A percentile compares a stretch with the other conserved stretches of the same genome.
phyloP scores from a whole-genome alignment of 2,113 vertebrate species.

The Empidonax traillii region DNA sequence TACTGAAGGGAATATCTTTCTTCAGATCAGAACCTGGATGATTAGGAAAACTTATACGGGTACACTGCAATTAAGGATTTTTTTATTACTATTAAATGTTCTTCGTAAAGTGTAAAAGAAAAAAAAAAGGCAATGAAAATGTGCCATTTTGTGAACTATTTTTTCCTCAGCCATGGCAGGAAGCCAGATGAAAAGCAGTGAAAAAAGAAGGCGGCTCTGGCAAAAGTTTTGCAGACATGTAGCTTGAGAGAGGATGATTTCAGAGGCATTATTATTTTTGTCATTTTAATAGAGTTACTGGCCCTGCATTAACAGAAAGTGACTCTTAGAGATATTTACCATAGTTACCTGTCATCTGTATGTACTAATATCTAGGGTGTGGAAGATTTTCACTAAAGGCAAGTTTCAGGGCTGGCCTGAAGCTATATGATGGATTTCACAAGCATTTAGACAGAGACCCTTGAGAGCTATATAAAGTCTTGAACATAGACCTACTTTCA shows the following conservation, averaged over 20 bases:
- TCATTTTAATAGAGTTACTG: background rate
- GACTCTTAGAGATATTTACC: background rate
- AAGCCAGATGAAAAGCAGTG: background rate
- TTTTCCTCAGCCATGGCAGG: rapidly evolving
- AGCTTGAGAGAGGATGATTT: background rate
- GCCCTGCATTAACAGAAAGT: background rate
- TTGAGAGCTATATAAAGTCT: background rate
- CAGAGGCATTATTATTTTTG: background rate
- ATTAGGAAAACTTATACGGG: background rate
- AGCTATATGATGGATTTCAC: background rate
- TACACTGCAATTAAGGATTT: background rate
- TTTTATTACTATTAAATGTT: background rate
- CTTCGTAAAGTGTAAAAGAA: background rate
- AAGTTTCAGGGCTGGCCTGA: background rate
- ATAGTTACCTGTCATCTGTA: background rate
- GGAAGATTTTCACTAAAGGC: background rate
- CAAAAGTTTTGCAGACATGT: background rate
- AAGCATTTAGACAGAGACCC: background rate
- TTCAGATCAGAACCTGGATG: background rate
- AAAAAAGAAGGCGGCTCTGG: background rate
- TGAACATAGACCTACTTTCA: background rate
- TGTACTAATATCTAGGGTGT: background rate
- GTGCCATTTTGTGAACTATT: background rate
- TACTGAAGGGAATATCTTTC: background rate
- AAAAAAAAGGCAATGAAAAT: background rate